Evolutionary conservation across 2,113 vertebrate genomes (phyloP).

Genomic region (Phylloscopus whistleri): DNA sequence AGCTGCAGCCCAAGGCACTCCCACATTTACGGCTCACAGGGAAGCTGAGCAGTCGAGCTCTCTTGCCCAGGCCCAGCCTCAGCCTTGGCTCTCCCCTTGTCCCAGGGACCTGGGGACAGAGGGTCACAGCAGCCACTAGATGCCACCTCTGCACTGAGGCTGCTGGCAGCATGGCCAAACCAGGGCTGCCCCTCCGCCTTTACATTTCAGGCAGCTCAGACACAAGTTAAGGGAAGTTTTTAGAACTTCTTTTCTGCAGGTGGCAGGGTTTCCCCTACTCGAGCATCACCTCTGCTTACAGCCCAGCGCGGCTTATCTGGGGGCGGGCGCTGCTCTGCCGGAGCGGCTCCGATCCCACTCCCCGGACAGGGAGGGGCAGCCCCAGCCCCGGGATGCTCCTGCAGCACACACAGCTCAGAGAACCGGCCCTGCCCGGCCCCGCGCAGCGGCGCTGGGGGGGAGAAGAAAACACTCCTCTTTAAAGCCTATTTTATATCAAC

Average conservation of each 20-base stretch:
- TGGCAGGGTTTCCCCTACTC: not conserved
- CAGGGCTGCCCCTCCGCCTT: not conserved
- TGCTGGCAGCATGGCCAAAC: accelerated
- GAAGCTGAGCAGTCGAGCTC: not conserved
- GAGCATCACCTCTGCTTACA: not conserved
- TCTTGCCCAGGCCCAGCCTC: not conserved
- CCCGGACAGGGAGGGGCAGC: not conserved
- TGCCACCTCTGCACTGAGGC: not conserved
- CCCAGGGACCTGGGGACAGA: not conserved
- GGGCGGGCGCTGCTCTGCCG: not conserved
- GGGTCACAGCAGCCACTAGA: not conserved
- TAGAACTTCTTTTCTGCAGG: not conserved
- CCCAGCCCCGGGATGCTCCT: not conserved
- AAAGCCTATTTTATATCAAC: not conserved
- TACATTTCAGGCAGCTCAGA: not conserved
- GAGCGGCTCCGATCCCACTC: not conserved
- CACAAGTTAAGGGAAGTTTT: not conserved
- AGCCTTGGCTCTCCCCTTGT: not conserved
- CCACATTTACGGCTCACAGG: not conserved
- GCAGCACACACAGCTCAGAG: not conserved
- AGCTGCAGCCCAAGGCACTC: not conserved
- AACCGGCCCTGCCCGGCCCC: not conserved
- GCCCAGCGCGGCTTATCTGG: not conserved
- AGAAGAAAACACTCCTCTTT: not conserved
- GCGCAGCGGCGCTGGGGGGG: accelerated